phyloP scores from a whole-genome alignment of 1,140 invertebrate species.

The Drosophila auraria region DNA sequence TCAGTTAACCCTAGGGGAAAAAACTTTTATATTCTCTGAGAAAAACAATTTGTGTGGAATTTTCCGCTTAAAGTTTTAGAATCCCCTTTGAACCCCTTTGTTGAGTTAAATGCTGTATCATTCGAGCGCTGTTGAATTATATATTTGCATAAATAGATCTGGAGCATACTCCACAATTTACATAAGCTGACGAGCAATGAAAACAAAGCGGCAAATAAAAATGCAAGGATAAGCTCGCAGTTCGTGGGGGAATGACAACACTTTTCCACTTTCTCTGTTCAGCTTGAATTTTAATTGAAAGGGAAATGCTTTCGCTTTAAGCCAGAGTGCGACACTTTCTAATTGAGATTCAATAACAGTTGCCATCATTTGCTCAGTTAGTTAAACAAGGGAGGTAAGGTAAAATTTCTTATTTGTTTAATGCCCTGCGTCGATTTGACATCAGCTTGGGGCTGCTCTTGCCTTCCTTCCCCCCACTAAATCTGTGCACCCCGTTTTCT shows the following conservation, averaged over 20 bases:
- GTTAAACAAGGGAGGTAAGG: conserved; percentile 59
- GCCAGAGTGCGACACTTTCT: conserved; percentile 39
- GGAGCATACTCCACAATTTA: conserved; percentile 12
- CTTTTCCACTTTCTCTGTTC: neutral
- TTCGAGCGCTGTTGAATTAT: conserved; percentile 18
- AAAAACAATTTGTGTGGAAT: conserved; percentile 1
- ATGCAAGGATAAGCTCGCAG: neutral
- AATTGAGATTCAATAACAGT: conserved; percentile 71
- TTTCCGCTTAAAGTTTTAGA: conserved; percentile 1
- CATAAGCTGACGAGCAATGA: conserved; percentile 35
- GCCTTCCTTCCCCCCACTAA: neutral
- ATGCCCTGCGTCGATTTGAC: conserved; percentile 61
- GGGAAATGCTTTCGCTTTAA: neutral
- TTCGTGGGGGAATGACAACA: neutral
- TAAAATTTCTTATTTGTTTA: conserved; percentile 71
- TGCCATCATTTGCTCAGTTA: conserved; percentile 74
- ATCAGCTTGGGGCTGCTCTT: conserved; percentile 1
- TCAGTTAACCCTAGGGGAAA: neutral
- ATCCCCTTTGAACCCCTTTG: conserved; percentile 3
- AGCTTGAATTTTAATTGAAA: conserved; percentile 51
- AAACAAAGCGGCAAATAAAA: conserved; percentile 18
- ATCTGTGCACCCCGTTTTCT: conserved; percentile 17
- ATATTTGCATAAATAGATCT: conserved; percentile 44
- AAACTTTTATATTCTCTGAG: neutral
- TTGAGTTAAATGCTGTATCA: conserved; percentile 16